Percentiles rank a stretch among this genome's conserved stretches.
Conservation (phyloP, 2,888 invertebrate species). For the Labia minor region DNA sequence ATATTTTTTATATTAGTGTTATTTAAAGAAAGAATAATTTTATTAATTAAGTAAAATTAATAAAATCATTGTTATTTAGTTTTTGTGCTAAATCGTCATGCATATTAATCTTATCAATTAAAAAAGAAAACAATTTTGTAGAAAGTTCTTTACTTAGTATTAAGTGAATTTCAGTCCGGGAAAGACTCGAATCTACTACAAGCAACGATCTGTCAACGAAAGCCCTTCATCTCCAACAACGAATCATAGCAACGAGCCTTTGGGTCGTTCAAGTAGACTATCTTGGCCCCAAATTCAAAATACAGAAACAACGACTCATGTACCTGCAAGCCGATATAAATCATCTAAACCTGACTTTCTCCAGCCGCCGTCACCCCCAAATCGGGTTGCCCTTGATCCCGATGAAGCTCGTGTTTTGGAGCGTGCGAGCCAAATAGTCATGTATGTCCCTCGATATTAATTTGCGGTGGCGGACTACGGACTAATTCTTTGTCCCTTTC, state of each 20-base stretch:
- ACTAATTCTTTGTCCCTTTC: not conserved
- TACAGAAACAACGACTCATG: constrained; percentile 20
- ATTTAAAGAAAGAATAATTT: too few relatives aligned
- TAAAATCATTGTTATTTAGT: too few relatives aligned
- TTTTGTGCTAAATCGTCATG: too few relatives aligned
- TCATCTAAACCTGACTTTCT: constrained; percentile 21
- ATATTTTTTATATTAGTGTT: too few relatives aligned
- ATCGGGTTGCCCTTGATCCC: constrained; percentile 45
- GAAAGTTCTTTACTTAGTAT: not conserved
- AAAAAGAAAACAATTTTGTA: too few relatives aligned
- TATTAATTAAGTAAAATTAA: too few relatives aligned
- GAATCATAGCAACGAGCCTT: constrained; percentile 37
- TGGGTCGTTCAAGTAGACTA: constrained; percentile 33
- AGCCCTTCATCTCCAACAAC: constrained; percentile 38
- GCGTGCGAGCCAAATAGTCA: constrained; percentile 76
- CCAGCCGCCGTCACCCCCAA: constrained; percentile 32
- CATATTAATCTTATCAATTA: too few relatives aligned
- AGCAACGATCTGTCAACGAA: constrained; percentile 41
- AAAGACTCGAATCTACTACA: constrained; percentile 30
- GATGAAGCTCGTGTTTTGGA: constrained; percentile 73
- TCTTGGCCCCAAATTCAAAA: constrained; percentile 45
- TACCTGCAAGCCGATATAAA: constrained; percentile 1
- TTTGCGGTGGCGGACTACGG: not conserved
- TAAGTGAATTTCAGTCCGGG: not conserved
- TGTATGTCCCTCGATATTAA: constrained; percentile 50